Percentiles rank a stretch among this genome's conserved stretches.
Conservation (phyloP, 2,888 invertebrate genomes). For the Hirtodrosophila histrioides region DNA sequence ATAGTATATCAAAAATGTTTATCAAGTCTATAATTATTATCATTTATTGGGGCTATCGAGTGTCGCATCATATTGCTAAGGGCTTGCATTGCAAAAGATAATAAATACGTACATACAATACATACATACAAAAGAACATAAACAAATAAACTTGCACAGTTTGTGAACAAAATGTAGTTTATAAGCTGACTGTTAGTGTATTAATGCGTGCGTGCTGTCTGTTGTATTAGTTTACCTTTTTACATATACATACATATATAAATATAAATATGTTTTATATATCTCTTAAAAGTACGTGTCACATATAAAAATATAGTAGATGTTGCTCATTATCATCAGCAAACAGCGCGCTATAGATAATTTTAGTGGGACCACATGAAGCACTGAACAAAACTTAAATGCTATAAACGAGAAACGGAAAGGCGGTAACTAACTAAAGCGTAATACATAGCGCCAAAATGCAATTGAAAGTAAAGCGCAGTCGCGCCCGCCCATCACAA, state of each 20-base stretch:
- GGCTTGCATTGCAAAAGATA: slow-evolving; percentile 51
- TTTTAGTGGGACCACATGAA: slow-evolving; percentile 62
- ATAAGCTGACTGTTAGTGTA: slow-evolving; percentile 60
- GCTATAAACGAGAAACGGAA: slow-evolving; percentile 64
- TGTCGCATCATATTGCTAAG: slow-evolving; percentile 39
- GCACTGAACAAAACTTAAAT: slow-evolving; percentile 69
- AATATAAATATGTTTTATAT: slow-evolving; percentile 65
- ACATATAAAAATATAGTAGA: slow-evolving; percentile 78
- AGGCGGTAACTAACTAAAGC: slow-evolving; percentile 76
- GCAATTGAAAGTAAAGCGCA: slow-evolving; percentile 41
- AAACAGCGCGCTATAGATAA: slow-evolving; percentile 48
- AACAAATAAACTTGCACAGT: slow-evolving; percentile 35
- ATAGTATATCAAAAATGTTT: slow-evolving; percentile 76
- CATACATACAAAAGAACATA: slow-evolving; percentile 51
- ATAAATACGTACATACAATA: slow-evolving; percentile 55
- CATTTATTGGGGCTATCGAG: slow-evolving; percentile 66
- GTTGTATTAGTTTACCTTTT: slow-evolving; percentile 29
- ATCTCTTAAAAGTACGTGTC: slow-evolving; percentile 72
- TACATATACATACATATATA: slow-evolving; percentile 58
- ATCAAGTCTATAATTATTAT: slow-evolving; percentile 80
- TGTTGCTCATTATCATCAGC: slow-evolving; percentile 47
- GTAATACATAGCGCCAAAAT: slow-evolving; percentile 57
- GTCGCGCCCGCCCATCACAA: slow-evolving; percentile 63
- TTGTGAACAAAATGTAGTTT: slow-evolving; percentile 44
- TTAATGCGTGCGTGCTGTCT: slow-evolving; percentile 62